Percentiles rank a stretch among this genome's conserved stretches.
These are phyloP conservation scores for Megaceryle alcyon DNA, from an alignment of 2,797 vertebrate species.

Conservation along the genomic window DNA sequence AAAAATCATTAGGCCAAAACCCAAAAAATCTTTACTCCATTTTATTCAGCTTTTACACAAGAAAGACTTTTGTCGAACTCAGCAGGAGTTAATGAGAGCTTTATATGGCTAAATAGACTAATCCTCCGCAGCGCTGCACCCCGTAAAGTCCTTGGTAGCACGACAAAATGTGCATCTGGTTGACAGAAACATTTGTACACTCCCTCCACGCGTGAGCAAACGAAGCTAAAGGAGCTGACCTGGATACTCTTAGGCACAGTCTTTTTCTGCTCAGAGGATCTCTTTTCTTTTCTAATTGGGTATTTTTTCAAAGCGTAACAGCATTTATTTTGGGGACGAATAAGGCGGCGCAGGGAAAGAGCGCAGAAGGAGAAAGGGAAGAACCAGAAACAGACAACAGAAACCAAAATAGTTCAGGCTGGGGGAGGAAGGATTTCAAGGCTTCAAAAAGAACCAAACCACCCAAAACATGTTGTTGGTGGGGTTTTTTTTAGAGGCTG, in stretches of 20 bases:
- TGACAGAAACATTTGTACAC: constrained; percentile 31
- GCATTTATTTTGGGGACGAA: constrained; percentile 61
- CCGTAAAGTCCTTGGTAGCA: constrained; percentile 30
- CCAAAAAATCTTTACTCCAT: not conserved
- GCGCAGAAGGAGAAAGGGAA: constrained; percentile 61
- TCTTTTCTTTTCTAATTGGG: constrained; percentile 19
- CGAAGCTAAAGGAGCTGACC: constrained; percentile 55
- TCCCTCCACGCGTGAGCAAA: constrained; percentile 34
- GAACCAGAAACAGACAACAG: constrained; percentile 55
- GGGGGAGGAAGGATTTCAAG: constrained; percentile 58
- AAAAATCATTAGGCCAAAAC: not conserved
- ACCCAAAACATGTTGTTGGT: not conserved
- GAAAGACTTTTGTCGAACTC: constrained; percentile 27
- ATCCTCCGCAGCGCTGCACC: constrained; percentile 41
- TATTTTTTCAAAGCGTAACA: constrained; percentile 49
- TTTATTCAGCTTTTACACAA: constrained; percentile 18
- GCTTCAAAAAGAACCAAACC: not conserved
- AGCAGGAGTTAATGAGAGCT: constrained; percentile 62
- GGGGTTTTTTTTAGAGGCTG: not conserved
- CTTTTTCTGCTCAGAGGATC: constrained; percentile 38
- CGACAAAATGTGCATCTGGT: constrained; percentile 41
- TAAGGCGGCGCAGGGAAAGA: constrained; percentile 32
- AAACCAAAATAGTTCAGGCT: constrained; percentile 57
- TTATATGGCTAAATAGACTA: constrained; percentile 19
- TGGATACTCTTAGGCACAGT: constrained; percentile 46